phyloP scores from a whole-genome alignment of 1,140 invertebrate species.

The Ectropis grisescens region DNA sequence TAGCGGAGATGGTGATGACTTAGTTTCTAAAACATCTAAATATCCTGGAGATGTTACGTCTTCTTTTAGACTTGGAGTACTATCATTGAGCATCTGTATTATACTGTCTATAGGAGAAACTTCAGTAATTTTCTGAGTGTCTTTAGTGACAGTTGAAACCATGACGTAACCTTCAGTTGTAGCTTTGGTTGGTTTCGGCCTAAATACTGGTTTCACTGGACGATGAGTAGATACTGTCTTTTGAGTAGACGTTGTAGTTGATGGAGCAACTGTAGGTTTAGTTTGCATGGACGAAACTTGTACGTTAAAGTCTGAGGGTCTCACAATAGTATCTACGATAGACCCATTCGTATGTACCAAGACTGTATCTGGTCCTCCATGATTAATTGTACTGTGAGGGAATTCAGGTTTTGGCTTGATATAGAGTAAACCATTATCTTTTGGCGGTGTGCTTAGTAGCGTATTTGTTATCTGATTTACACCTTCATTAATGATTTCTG shows the following conservation, averaged over 20 bases:
- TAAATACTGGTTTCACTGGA: conserved; percentile 41
- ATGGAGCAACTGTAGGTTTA: conserved; percentile 48
- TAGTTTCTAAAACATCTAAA: conserved; percentile 38
- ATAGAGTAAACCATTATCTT: conserved; percentile 47
- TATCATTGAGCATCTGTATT: conserved; percentile 76
- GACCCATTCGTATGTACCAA: conserved; percentile 75
- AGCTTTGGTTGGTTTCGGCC: conserved; percentile 50
- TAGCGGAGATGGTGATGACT: conserved; percentile 42
- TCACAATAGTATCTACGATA: conserved; percentile 68
- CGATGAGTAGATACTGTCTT: conserved; percentile 48
- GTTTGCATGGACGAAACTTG: conserved; percentile 64
- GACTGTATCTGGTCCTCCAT: conserved; percentile 75
- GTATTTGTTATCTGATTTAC: conserved; percentile 69
- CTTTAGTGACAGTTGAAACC: conserved; percentile 47
- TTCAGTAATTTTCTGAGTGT: conserved; percentile 56
- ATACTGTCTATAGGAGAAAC: conserved; percentile 73
- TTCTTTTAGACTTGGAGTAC: conserved; percentile 47
- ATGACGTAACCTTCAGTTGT: conserved; percentile 46
- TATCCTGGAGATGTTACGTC: conserved; percentile 33
- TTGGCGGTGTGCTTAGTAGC: conserved; percentile 54
- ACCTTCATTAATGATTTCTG: conserved; percentile 52
- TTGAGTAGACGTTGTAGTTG: conserved; percentile 29
- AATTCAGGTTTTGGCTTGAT: conserved; percentile 56
- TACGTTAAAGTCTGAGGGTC: conserved; percentile 73
- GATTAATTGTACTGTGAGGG: conserved; percentile 70